phyloP scores from a whole-genome alignment of 2,888 invertebrate species.

The Abscondita cerata region DNA sequence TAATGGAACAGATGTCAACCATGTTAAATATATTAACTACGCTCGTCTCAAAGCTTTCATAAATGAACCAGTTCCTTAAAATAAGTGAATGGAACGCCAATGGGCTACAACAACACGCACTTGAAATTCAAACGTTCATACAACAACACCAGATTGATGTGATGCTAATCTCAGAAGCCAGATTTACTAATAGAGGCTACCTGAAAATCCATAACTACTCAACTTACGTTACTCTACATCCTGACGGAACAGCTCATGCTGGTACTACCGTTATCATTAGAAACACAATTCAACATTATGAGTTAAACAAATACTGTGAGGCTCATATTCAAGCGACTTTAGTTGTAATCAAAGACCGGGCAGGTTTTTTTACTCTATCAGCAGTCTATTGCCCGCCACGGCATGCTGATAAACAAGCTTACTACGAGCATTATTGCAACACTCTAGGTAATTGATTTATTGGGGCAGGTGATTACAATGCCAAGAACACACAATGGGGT shows the following conservation, averaged over 20 bases:
- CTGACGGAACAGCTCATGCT: not conserved
- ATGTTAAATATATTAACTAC: not conserved
- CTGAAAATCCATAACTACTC: not conserved
- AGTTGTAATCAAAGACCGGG: not conserved
- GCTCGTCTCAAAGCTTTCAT: not conserved
- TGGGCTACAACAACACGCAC: not conserved
- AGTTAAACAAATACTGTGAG: not conserved
- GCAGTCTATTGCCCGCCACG: slow-evolving; percentile 16
- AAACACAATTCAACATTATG: too few species aligned
- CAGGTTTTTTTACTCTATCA: not conserved
- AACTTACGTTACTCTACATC: not conserved
- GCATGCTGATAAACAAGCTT: slow-evolving; percentile 11
- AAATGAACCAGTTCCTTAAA: not conserved
- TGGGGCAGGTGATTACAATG: not conserved
- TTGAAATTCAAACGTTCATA: not conserved
- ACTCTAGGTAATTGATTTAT: slow-evolving; percentile 6
- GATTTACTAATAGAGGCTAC: not conserved
- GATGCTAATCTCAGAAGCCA: not conserved
- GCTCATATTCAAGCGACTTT: too few species aligned
- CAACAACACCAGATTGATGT: not conserved
- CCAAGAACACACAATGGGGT: not conserved
- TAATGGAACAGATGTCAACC: slow-evolving; percentile 1
- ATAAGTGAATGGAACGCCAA: not conserved
- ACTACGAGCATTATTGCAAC: slow-evolving; percentile 8
- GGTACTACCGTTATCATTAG: too few species aligned